Evolutionary conservation across 2,113 vertebrate species (phyloP), one percentile per base, ranked within the genome.

Genomic region (Bettongia penicillata): DNA sequence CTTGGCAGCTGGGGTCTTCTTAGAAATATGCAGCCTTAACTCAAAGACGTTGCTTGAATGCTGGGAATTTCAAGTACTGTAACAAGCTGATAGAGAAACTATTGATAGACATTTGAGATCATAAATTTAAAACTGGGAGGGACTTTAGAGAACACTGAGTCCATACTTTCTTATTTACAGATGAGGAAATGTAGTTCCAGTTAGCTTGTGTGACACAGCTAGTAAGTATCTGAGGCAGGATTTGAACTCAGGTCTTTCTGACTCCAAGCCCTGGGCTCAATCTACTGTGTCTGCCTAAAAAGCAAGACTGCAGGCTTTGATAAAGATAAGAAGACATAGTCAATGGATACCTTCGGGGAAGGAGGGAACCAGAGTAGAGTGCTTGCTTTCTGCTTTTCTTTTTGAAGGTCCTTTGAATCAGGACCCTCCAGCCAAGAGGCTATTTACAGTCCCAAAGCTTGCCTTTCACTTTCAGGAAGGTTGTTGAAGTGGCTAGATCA

Each of bases 381-480:
- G 12, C 37, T 55, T 11, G 68, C 90, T 90, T 90, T 90, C 90
- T 77, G 43, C 3, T 90, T 48, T 93, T 90, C 91, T 90, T 26
- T n/a, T 51, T 91, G 28, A 48, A 53, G 94, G 93, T 96, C 90
- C 52, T 37, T 28, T 24, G 51, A 53, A 93, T 90, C n/a, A 89
- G 77, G 8, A 53, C 8, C 28, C 49, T 49, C 26, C 37, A 77
- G 93, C 53, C 93, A 77, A 90, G 93, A 55, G 91, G 25, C 12
- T 90, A 94, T 89, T 94, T 93, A 31, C 48, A 61, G 57, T 91
- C 11, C 52, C 24, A 9, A 28, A 53, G 55, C 43, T 93, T 47
- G 26, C 91, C 0, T 90, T 90, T 49, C 89, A 90, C 89, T 90
- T 90, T 90, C 49, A 49, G 49, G 26, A 90, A 90, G 89, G 89